Base-by-base conservation (phyloP, 1,140 invertebrate genomes). In the Orchestia grillus region DNA sequence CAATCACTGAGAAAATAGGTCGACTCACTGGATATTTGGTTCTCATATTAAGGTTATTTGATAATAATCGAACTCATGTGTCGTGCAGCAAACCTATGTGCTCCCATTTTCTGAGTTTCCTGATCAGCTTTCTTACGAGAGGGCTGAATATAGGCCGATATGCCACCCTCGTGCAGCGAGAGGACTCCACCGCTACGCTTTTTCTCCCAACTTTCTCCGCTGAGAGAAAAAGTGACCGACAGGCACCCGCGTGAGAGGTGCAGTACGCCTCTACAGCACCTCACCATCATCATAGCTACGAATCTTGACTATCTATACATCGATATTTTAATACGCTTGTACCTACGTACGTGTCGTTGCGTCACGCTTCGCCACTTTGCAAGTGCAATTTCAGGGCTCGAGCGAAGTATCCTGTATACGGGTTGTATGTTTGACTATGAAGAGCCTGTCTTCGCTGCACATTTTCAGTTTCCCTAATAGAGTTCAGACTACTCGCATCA, bases 181-280 rank as follows among this genome's bases (percentile, higher is more conserved):
- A 41, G 41, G 88, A 28, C 88, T 42, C 41, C 88, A 16, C 41
- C 88, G 88, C 4, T 42, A 90, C 88, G 88, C 88, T 90, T 90
- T 90, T 90, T 90, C 28, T 19, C 62, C 88, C 36, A 15, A 90
- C 88, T 90, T 90, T 90, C 88, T 90, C 88, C 41, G 88, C 41
- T 44, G 88, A 90, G 88, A 44, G 88, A 90, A 90, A 90, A 90
- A 90, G 88, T 90, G 88, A 90, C 88, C 88, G 88, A 90, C 3
- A 90, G 41, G n/a, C 62, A 28, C 28, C 11, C 28, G 62, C 3
- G 11, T 19, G 11, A 77, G 15, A 77, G 62, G 62, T 77, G 28
- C 62, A 15, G 62, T 28, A 36, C 62, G 62, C 28, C 62, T 36
- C 62, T 77, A 36, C 3, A 77, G 36, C 47, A 19, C 19, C 47